Conservation (phyloP, 2,888 invertebrate species). For the Heteromurus nitidus region DNA sequence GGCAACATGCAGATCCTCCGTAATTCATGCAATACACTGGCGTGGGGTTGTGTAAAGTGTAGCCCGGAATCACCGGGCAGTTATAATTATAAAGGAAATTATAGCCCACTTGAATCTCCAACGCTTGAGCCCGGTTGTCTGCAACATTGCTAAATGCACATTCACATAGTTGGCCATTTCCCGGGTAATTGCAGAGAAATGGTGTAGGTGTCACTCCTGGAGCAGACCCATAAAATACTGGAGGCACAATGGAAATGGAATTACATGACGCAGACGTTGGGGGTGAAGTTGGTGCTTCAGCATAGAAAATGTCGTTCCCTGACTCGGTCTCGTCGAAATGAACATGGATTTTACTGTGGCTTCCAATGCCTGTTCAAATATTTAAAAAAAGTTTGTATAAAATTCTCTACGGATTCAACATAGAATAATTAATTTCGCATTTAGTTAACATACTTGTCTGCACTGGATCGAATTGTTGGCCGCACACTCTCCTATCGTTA, state of each 20-base stretch:
- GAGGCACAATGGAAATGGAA: too few relatives aligned
- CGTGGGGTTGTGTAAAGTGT: constrained; percentile 11
- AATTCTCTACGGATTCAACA: too few relatives aligned
- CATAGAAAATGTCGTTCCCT: constrained; percentile 52
- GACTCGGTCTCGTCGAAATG: constrained; percentile 62
- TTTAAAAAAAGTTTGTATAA: too few relatives aligned
- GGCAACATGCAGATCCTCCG: too few relatives aligned
- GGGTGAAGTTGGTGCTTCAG: background rate
- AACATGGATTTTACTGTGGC: constrained; percentile 43
- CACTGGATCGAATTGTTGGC: constrained; percentile 34
- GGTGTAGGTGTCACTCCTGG: too few relatives aligned
- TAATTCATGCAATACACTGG: too few relatives aligned
- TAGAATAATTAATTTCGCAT: background rate
- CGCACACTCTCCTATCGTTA: constrained; percentile 49
- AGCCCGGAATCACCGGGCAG: constrained; percentile 47
- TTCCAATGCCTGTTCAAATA: constrained; percentile 28
- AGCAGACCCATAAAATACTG: too few relatives aligned
- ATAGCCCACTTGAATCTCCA: constrained; percentile 13
- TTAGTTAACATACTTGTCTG: constrained; percentile 10
- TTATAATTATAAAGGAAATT: background rate
- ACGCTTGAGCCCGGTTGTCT: constrained; percentile 25
- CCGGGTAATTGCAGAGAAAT: constrained; percentile 30
- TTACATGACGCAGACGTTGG: background rate
- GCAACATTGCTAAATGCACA: constrained; percentile 49
- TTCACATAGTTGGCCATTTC: constrained; percentile 28